Percentiles rank a stretch among this genome's conserved stretches.
Conservation (phyloP, 1,140 invertebrate genomes). For the Triops cancriformis region DNA sequence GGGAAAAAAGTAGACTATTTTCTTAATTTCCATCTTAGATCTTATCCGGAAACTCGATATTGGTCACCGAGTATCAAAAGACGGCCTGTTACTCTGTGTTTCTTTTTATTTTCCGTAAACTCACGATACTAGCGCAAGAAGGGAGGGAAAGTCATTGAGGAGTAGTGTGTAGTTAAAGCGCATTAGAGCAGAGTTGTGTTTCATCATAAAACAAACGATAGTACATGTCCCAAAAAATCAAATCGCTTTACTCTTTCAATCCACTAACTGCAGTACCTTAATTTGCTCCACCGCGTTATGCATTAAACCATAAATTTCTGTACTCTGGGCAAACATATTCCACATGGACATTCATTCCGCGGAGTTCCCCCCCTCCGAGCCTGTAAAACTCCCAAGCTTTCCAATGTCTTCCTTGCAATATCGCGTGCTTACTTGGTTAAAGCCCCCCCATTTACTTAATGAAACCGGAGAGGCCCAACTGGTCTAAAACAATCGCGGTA, state of each 20-base stretch:
- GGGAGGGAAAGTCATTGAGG: background rate
- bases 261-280: background rate
- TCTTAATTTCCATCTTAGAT: background rate
- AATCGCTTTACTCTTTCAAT: background rate
- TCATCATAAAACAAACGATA: background rate
- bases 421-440: background rate
- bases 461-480: background rate
- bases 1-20: background rate
- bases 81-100: background rate
- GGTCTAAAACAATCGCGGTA: background rate
- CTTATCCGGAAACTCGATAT: background rate
- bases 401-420: background rate
- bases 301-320: background rate
- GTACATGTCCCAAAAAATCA: background rate
- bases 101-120: background rate
- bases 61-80: background rate
- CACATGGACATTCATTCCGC: background rate
- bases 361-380: background rate
- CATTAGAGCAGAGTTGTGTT: background rate
- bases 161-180: background rate
- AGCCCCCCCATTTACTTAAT: background rate
- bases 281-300: background rate
- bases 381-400: background rate
- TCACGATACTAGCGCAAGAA: background rate
- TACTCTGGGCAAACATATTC: background rate